Percentiles rank a stretch among this genome's conserved stretches.
Conservation (phyloP, 2,797 vertebrate genomes). For the Mionectes olivaceus region DNA sequence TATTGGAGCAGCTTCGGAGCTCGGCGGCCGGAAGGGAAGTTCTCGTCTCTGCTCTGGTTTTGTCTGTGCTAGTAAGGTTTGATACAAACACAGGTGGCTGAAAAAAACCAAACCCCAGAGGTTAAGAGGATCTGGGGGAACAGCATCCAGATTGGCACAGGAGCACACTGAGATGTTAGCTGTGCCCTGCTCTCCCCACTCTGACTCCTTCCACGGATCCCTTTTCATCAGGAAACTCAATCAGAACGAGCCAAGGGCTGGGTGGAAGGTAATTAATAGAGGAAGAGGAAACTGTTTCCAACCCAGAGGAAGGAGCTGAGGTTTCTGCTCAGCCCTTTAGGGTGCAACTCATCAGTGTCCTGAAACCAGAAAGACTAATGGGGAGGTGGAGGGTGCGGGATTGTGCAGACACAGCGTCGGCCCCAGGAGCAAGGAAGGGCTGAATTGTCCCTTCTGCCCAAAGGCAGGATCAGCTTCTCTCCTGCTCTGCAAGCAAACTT, state of each 20-base stretch:
- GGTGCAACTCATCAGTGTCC: background rate
- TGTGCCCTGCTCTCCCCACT: background rate
- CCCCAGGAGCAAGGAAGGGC: background rate
- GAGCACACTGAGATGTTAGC: conserved; percentile 41
- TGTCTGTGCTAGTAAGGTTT: rapidly evolving
- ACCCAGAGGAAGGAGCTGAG: background rate
- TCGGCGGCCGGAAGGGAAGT: background rate
- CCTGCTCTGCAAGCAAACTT: background rate
- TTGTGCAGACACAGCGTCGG: background rate
- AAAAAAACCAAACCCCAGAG: background rate
- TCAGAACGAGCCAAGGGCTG: background rate
- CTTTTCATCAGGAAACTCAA: conserved; percentile 36
- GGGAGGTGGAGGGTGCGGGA: background rate
- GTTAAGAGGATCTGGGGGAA: conserved; percentile 52
- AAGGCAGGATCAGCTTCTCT: background rate
- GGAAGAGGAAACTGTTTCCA: background rate
- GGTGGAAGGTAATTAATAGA: conserved; percentile 5
- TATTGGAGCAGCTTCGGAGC: background rate
- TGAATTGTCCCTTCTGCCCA: background rate
- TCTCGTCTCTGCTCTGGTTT: background rate
- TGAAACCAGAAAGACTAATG: background rate
- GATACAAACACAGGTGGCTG: conserved; percentile 4
- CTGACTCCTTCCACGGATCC: conserved; percentile 18
- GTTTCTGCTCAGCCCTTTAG: background rate
- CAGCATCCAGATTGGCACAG: background rate